Evolutionary conservation across 2,888 invertebrate species (phyloP).

Genomic region (Drosophila ustulata): DNA sequence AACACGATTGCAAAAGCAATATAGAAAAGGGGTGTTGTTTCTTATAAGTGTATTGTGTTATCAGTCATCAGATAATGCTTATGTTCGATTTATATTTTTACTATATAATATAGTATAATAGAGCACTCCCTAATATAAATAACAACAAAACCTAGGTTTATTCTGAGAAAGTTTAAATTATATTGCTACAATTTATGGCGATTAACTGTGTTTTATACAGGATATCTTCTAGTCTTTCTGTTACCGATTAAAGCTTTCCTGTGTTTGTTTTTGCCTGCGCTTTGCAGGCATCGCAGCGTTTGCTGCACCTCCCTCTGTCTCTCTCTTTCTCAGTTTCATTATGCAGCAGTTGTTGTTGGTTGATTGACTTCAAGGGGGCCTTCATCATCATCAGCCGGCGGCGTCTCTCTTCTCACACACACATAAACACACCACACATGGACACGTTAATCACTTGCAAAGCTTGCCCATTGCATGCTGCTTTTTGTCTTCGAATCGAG

Average conservation of each 20-base stretch:
- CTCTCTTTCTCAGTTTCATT: background rate
- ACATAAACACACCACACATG: conserved; percentile 18
- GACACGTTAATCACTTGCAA: conserved; percentile 76
- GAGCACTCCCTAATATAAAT: too few relatives aligned
- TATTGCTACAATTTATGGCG: background rate
- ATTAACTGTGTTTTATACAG: background rate
- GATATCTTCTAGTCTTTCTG: conserved; percentile 1
- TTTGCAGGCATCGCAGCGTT: background rate
- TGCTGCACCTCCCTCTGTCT: conserved; percentile 14
- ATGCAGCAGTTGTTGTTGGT: conserved; percentile 11
- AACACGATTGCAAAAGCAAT: too few relatives aligned
- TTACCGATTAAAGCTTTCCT: background rate
- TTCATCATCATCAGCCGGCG: conserved; percentile 30
- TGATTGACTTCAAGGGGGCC: conserved; percentile 56
- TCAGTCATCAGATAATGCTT: too few relatives aligned
- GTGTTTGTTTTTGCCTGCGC: background rate
- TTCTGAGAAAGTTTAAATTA: background rate
- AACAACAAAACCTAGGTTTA: too few relatives aligned
- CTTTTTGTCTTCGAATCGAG: conserved; percentile 45
- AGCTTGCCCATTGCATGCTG: conserved; percentile 51
- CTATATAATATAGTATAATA: too few relatives aligned
- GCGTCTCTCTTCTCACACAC: conserved; percentile 27
- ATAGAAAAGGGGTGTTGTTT: background rate
- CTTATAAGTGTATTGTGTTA: background rate
- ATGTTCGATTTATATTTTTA: too few relatives aligned